Base-by-base conservation (phyloP, 2,113 vertebrate species). In the Sebastes schlegelii region DNA sequence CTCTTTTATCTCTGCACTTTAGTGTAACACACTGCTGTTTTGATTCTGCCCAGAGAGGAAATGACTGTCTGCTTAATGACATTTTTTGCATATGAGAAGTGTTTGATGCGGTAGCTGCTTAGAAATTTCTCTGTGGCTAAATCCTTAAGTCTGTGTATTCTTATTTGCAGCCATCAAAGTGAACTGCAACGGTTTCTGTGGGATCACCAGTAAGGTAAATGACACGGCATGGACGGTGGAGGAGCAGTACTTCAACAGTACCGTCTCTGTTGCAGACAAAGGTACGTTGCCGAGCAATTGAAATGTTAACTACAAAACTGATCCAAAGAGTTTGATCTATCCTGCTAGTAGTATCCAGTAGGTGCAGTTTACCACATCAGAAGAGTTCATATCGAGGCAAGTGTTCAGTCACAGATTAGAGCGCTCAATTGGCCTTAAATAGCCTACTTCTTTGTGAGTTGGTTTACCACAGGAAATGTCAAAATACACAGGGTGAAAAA, bases 211-310 rank as follows among this genome's bases (percentile, higher is more conserved):
- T 91, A 99, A 97, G 88, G 88, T 95, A 2, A 97, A 98, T 0
- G 97, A 99, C 77, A 91, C 94, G 0, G 84, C 95, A 0, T 99
- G 98, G 97, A 94, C 89, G 0, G 79, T 71, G 52, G 97, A 99
- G 87, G 98, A 99, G 82, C 96, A 96, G 87, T 99, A 99, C 89
- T 97, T 98, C 90, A 98, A 95, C 94, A 98, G 94, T 75, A 97
- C 97, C 0, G 74, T 97, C 75, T 97, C 96, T 0, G 93, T 98
- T 79, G 97, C 97, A 2, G 98, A 99, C 86, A 98, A 98, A 96
- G 98, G 98, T 98, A 87, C 1, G 58, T 9, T 8, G 4, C 46
- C 8, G 1, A 16, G 49, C 10, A 3, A 5, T 17, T 43, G 23
- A 23, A 40, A 42, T 3, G 1, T 4, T 19, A 17, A 19, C 13